Conservation (phyloP, 1,140 invertebrate genomes). For the Drosophila ficusphila region DNA sequence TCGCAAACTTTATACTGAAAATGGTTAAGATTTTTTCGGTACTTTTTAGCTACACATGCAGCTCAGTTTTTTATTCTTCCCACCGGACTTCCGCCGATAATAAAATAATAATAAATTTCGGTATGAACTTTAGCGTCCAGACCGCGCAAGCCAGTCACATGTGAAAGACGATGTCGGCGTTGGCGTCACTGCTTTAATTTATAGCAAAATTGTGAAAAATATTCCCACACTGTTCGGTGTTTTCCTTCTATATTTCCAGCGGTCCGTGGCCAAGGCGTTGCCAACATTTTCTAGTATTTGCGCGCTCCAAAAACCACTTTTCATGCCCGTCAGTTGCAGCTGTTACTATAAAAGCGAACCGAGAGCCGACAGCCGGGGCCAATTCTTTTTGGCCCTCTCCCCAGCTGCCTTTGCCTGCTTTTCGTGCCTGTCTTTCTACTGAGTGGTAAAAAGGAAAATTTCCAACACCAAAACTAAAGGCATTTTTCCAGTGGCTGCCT, state of each 20-base stretch:
- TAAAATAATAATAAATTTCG: slow-evolving; percentile 75
- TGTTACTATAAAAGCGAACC: slow-evolving; percentile 65
- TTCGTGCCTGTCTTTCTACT: slow-evolving; percentile 6
- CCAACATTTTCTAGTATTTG: slow-evolving; percentile 60
- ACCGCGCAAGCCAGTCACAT: slow-evolving; percentile 48
- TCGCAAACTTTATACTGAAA: background rate
- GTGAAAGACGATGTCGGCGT: slow-evolving; percentile 50
- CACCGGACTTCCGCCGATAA: slow-evolving; percentile 47
- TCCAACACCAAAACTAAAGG: slow-evolving; percentile 53
- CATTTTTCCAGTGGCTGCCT: slow-evolving; percentile 59
- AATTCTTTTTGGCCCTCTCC: slow-evolving; percentile 33
- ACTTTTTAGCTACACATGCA: slow-evolving; percentile 10
- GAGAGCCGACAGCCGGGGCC: slow-evolving; percentile 45
- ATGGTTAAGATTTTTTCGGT: background rate
- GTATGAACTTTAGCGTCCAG: slow-evolving; percentile 51
- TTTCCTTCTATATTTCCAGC: slow-evolving; percentile 20
- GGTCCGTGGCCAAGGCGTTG: slow-evolving; percentile 30
- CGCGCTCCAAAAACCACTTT: slow-evolving; percentile 73
- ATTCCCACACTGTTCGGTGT: slow-evolving; percentile 30
- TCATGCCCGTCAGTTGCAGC: slow-evolving; percentile 81
- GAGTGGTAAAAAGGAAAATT: slow-evolving; percentile 30
- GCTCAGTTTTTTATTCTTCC: slow-evolving; percentile 20
- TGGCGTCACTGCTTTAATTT: slow-evolving; percentile 64
- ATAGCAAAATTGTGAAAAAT: slow-evolving; percentile 62
- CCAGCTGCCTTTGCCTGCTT: background rate